phyloP scores from a whole-genome alignment of 1,140 invertebrate species.

The Eumaeus atala region DNA sequence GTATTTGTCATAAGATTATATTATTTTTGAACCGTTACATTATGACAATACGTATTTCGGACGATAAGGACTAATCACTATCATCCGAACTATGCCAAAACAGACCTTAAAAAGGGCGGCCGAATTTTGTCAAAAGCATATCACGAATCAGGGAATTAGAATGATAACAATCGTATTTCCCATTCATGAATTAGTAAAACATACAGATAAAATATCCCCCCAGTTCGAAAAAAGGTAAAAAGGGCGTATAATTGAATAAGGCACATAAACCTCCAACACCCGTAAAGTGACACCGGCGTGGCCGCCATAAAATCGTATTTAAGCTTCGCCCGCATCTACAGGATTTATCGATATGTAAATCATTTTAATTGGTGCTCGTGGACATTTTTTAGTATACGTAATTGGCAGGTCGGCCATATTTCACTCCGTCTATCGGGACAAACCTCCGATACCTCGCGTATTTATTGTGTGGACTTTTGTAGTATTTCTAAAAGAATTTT shows the following conservation, averaged over 20 bases:
- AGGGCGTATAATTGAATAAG: constrained; percentile 22
- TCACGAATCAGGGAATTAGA: no score
- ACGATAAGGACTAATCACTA: no score
- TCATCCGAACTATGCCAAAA: no score
- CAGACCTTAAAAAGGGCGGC: no score
- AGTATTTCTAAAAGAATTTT: no score
- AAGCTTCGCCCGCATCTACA: constrained; percentile 20
- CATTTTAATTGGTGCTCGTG: constrained; percentile 41
- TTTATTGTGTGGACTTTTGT: not conserved
- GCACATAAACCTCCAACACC: constrained; percentile 21
- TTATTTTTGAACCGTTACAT: no score
- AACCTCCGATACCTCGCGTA: not conserved
- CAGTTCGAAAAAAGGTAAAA: not conserved
- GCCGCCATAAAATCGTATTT: constrained; percentile 18
- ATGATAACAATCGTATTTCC: no score
- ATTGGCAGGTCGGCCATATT: constrained; percentile 38
- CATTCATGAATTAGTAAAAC: not conserved
- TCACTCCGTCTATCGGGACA: constrained; percentile 24
- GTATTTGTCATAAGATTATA: no score
- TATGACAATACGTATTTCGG: no score
- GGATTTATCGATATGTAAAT: constrained; percentile 44
- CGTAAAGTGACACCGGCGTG: constrained; percentile 22
- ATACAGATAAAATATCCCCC: not conserved
- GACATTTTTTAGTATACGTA: constrained; percentile 42
- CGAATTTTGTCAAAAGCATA: no score